Evolutionary conservation across 1,140 invertebrate genomes (phyloP).

Genomic region (Danaus plexippus): DNA sequence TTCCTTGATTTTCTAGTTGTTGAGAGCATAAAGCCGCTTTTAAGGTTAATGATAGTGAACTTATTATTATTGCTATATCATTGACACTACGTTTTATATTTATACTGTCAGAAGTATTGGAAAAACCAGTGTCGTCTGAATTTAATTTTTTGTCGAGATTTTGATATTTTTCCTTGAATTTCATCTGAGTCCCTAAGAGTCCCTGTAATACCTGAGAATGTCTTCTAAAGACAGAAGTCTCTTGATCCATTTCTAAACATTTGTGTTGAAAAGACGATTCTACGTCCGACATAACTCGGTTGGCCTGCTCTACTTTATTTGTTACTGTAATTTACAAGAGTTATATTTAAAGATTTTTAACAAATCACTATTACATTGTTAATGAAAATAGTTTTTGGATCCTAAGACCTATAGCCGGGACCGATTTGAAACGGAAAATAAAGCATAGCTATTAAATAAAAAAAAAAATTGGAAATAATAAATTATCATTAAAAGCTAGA

Average conservation of each 20-base stretch:
- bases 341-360: too few species aligned
- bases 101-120: background rate
- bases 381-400: too few species aligned
- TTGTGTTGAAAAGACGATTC: conserved; percentile 10
- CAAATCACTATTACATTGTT: too few species aligned
- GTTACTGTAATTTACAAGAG: background rate
- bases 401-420: too few species aligned
- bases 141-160: conserved; percentile 6
- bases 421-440: too few species aligned
- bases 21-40: conserved; percentile 30
- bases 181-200: conserved; percentile 27
- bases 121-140: conserved; percentile 7
- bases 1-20: conserved; percentile 12
- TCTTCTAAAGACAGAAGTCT: background rate
- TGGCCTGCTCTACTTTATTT: conserved; percentile 4
- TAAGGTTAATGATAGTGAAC: conserved; percentile 29
- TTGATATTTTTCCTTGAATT: conserved; percentile 30
- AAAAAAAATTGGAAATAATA: too few species aligned
- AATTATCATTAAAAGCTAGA: too few species aligned
- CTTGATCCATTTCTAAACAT: conserved; percentile 24
- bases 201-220: conserved; percentile 23
- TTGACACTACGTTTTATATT: conserved; percentile 19
- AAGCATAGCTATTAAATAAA: too few species aligned
- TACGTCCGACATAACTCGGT: conserved; percentile 1
- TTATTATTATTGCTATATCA: conserved; percentile 32